Conservation (phyloP, 2,797 vertebrate genomes). For the Pagetopsis macropterus region DNA sequence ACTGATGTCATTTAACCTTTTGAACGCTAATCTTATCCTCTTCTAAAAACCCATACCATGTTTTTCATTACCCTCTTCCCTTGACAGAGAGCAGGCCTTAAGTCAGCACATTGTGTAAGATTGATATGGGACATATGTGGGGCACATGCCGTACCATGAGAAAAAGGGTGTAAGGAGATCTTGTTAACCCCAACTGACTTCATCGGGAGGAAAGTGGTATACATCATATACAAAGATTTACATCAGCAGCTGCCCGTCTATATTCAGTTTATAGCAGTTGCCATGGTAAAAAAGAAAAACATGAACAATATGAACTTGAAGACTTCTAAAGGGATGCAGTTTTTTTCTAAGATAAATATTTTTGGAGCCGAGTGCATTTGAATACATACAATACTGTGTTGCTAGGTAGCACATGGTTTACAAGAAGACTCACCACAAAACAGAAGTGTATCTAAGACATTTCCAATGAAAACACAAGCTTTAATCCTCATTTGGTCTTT, state of each 20-base stretch:
- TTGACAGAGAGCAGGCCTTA: constrained; percentile 52
- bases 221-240: not conserved
- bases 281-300: constrained; percentile 17
- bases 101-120: constrained; percentile 51
- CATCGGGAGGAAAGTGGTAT: not conserved
- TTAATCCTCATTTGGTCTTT: not conserved
- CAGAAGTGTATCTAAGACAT: not conserved
- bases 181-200: constrained; percentile 26
- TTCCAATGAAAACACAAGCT: not conserved
- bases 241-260: not conserved
- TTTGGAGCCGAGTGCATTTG: not conserved
- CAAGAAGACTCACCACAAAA: constrained; percentile 5
- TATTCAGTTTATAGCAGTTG: not conserved
- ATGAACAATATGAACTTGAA: not conserved
- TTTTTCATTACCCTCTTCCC: constrained; percentile 61
- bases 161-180: constrained; percentile 35
- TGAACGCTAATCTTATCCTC: constrained; percentile 51
- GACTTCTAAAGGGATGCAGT: not conserved
- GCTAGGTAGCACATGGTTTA: not conserved
- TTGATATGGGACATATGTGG: constrained; percentile 48
- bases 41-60: constrained; percentile 29
- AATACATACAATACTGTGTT: constrained; percentile 12
- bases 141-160: constrained; percentile 52
- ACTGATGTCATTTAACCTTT: constrained; percentile 40
- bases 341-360: not conserved